Conservation (phyloP, 2,888 invertebrate genomes). For the Himalopsyche anomala region DNA sequence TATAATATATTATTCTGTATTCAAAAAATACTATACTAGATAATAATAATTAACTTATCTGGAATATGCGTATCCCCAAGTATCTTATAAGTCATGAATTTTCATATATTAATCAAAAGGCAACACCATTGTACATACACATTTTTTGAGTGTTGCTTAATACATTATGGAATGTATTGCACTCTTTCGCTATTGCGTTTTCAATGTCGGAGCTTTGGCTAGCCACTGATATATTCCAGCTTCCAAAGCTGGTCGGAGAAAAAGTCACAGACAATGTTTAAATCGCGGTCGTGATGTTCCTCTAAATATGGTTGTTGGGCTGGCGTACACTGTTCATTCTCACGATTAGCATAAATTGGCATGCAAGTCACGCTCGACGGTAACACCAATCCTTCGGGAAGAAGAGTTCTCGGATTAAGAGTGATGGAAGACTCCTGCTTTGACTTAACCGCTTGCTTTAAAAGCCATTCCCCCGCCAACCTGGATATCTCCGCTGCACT, state of each 20-base stretch:
- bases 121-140: no score
- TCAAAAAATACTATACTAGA: no score
- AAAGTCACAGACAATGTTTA: constrained; percentile 76
- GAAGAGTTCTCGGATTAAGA: constrained; percentile 67
- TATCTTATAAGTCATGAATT: no score
- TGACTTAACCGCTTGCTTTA: constrained; percentile 67
- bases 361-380: constrained; percentile 74
- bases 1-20: no score
- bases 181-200: not conserved
- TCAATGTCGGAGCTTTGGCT: constrained; percentile 50
- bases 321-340: constrained; percentile 50
- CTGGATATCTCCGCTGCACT: constrained; percentile 62
- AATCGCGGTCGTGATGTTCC: constrained; percentile 72
- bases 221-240: constrained; percentile 74
- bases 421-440: constrained; percentile 68
- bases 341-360: constrained; percentile 69
- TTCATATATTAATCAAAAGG: no score
- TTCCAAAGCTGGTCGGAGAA: constrained; percentile 78
- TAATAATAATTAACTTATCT: no score
- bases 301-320: constrained; percentile 29
- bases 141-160: no score
- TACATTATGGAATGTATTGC: no score
- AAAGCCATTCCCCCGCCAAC: constrained; percentile 63
- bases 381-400: constrained; percentile 72
- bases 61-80: no score